Evolutionary conservation across 2,888 invertebrate genomes (phyloP), one percentile per base, ranked within the genome.

Genomic region (Acronicta psi): DNA sequence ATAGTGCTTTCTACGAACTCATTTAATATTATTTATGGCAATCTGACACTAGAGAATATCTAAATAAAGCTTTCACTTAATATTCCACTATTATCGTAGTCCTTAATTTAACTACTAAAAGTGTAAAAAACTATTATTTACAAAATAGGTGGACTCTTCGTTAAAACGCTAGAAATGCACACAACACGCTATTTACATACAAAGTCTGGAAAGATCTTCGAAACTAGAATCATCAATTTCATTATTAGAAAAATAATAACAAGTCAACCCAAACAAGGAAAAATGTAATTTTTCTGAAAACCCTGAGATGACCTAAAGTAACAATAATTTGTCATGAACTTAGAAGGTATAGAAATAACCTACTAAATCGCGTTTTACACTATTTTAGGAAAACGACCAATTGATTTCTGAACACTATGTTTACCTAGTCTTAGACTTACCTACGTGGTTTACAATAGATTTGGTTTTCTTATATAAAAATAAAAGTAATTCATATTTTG

Each of bases 101-200:
- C 76, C 77, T 76, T 80, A 84, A 84, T 80, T 79, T 82, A 84
- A 80, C 78, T 79, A 81, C 80, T 87, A 87, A 80, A 87, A 85
- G 89, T 92, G 92, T 93, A 92, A 91, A 93, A 93, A 87, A 88
- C 89, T 90, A 89, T 87, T 91, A 93, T 92, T 91, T 93, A 93
- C 93, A 93, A 91, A 92, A 92, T 92, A 93, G 93, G 93, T 94
- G 93, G 93, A 92, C 90, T 92, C 88, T 94, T 94, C 93, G 92
- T 91, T 89, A 88, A 86, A 91, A 89, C 87, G 84, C 83, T 86
- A 86, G 86, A 85, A 90, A 88, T 83, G 76, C 91, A 92, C 92
- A 85, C 92, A 86, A 87, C 84, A 86, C 87, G 83, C 80, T 86
- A 81, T 83, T 69, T 86, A 85, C 82, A 86, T 70, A 72, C 60